Conservation (phyloP, 53 echinoderm and acorn worm species). For the Temnopleurus reevesii region DNA sequence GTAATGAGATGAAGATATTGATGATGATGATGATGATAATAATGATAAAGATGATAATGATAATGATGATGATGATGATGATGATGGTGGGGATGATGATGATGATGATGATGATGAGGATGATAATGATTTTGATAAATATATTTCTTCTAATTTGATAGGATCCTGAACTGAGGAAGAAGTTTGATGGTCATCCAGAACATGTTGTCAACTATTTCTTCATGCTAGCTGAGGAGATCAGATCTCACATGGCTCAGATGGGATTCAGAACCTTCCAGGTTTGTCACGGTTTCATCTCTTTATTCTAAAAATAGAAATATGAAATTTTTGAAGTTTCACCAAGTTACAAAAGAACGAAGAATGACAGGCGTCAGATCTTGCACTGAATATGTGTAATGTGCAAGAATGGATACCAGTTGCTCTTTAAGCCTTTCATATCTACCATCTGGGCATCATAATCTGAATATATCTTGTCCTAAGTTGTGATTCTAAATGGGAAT, state of each 20-base stretch:
- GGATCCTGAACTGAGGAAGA: constrained; percentile 96
- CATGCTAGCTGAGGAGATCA: constrained; percentile 96
- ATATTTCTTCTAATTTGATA: background rate
- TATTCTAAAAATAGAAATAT: no score
- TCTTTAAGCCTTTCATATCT: no score
- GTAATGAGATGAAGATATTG: constrained; percentile 19
- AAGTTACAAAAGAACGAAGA: no score
- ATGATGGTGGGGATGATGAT: constrained; percentile 13
- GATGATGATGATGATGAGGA: constrained; percentile 31
- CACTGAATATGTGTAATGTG: no score
- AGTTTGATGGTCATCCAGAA: constrained; percentile 92
- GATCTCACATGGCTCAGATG: constrained; percentile 89
- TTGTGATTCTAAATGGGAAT: no score
- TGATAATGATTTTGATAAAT: background rate
- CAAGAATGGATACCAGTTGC: no score
- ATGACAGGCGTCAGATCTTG: no score
- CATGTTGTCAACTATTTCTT: constrained; percentile 97
- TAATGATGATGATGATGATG: constrained; percentile 10
- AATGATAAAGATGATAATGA: constrained; percentile 24
- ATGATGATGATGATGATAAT: constrained; percentile 38
- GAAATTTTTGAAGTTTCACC: no score
- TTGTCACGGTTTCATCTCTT: background rate
- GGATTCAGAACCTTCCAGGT: constrained; percentile 99
- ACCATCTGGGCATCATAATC: no score
- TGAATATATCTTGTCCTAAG: no score